phyloP scores from a whole-genome alignment of 92 coral and sea anemone genomes.

The Plumapathes pennacea region DNA sequence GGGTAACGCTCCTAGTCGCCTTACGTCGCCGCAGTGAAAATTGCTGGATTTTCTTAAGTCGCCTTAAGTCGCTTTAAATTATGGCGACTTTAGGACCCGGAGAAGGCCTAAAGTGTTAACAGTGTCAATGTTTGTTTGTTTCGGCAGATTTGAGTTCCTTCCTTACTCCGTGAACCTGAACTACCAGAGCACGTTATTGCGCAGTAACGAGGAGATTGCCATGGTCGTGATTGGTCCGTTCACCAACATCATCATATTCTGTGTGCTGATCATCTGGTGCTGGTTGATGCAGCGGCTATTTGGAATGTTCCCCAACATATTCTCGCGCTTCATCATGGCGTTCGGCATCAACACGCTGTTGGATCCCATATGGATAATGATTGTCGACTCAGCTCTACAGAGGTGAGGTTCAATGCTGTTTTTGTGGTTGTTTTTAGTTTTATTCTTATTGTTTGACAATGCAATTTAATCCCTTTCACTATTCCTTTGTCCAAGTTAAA shows the following conservation, averaged over 20 bases:
- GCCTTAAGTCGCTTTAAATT: too few relatives aligned
- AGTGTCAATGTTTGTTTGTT: neutral
- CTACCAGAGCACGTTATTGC: constrained; percentile 90
- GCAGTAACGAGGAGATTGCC: constrained; percentile 85
- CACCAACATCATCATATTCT: constrained; percentile 73
- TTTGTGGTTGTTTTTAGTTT: neutral
- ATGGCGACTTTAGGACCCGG: too few relatives aligned
- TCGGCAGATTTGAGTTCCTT: constrained; percentile 76
- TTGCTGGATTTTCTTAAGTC: too few relatives aligned
- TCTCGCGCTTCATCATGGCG: constrained; percentile 95
- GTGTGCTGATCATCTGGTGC: constrained; percentile 57
- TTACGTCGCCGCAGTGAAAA: too few relatives aligned
- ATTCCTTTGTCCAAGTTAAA: too few relatives aligned
- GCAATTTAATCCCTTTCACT: too few relatives aligned
- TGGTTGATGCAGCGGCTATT: constrained; percentile 85
- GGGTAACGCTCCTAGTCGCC: too few relatives aligned
- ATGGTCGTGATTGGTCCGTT: constrained; percentile 91
- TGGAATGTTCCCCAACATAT: constrained; percentile 83
- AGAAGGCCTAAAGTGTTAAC: too few relatives aligned
- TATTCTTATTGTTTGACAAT: neutral
- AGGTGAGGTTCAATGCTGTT: too few relatives aligned
- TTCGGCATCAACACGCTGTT: constrained; percentile 83
- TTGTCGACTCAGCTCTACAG: constrained; percentile 83
- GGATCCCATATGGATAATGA: constrained; percentile 91
- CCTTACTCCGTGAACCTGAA: constrained; percentile 94